A percentile compares a stretch with the other conserved stretches of the same genome.
Evolutionary conservation across 2,797 vertebrate species (phyloP).

Genomic region (Phalloptychus januarius): DNA sequence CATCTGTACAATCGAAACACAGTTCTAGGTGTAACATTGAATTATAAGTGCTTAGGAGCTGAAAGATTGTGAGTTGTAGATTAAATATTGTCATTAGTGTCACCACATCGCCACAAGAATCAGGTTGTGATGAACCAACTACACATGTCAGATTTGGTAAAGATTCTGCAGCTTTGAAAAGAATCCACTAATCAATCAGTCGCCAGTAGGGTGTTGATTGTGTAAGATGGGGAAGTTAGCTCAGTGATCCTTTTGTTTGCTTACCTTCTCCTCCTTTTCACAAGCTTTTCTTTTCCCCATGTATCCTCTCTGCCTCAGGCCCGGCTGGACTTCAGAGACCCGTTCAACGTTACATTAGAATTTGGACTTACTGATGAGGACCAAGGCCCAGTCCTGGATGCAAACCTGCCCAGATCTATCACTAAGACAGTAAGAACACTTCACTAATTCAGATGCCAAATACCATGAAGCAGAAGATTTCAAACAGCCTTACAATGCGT

Average conservation of each 20-base stretch:
- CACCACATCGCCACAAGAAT: neutral
- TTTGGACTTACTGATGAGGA: constrained; percentile 89
- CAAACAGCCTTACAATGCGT: neutral
- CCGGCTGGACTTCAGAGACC: constrained; percentile 91
- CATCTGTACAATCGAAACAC: neutral
- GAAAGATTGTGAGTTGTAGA: neutral
- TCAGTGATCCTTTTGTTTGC: neutral
- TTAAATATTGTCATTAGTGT: neutral
- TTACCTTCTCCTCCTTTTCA: neutral
- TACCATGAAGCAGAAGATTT: constrained; percentile 8
- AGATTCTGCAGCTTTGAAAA: neutral
- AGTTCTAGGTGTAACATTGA: neutral
- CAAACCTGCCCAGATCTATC: constrained; percentile 83
- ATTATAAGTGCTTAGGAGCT: neutral
- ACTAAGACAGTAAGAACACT: constrained; percentile 87
- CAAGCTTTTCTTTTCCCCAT: neutral
- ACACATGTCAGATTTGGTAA: neutral
- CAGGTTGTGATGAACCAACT: neutral
- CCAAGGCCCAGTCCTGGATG: constrained; percentile 89
- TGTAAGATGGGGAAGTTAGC: neutral
- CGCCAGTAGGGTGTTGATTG: no score
- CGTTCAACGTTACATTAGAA: constrained; percentile 88
- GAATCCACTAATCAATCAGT: neutral
- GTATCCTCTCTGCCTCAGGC: constrained; percentile 70
- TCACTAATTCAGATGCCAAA: constrained; percentile 6